Conservation (phyloP, 2,797 vertebrate species). For the Mus spretus region DNA sequence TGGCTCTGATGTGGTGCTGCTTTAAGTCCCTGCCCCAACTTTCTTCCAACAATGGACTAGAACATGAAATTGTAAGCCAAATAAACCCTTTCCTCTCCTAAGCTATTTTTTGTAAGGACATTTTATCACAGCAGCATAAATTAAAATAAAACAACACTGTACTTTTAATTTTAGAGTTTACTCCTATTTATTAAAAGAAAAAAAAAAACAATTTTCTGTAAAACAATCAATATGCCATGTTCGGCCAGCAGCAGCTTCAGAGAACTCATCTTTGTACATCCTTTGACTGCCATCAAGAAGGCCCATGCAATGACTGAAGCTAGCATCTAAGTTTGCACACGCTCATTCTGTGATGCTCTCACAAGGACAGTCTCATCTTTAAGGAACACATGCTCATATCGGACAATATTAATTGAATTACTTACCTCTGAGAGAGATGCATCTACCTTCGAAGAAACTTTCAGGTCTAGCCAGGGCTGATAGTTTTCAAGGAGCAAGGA, state of each 20-base stretch:
- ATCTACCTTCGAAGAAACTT: conserved; percentile 96
- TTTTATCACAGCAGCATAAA: neutral
- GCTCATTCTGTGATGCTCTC: neutral
- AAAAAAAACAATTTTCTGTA: neutral
- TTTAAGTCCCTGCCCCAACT: neutral
- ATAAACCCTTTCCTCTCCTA: neutral
- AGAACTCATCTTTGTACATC: neutral
- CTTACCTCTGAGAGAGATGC: conserved; percentile 95
- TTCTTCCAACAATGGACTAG: neutral
- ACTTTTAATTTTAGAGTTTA: neutral
- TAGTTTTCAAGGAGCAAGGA: conserved; percentile 96
- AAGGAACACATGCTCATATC: neutral
- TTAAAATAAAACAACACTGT: neutral
- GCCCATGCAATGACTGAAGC: neutral
- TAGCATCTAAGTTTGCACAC: neutral
- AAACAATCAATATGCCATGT: neutral
- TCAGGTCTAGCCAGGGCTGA: conserved; percentile 97
- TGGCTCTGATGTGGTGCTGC: neutral
- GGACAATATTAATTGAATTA: conserved; percentile 64
- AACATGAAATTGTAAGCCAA: neutral
- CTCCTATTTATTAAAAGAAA: neutral
- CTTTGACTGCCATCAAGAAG: neutral
- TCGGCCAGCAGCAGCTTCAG: neutral
- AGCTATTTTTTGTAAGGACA: neutral
- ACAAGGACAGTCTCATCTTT: neutral